Evolutionary conservation across 2,797 vertebrate genomes (phyloP), one percentile per base, ranked within the genome.

Genomic region (Aplochiton taeniatus): DNA sequence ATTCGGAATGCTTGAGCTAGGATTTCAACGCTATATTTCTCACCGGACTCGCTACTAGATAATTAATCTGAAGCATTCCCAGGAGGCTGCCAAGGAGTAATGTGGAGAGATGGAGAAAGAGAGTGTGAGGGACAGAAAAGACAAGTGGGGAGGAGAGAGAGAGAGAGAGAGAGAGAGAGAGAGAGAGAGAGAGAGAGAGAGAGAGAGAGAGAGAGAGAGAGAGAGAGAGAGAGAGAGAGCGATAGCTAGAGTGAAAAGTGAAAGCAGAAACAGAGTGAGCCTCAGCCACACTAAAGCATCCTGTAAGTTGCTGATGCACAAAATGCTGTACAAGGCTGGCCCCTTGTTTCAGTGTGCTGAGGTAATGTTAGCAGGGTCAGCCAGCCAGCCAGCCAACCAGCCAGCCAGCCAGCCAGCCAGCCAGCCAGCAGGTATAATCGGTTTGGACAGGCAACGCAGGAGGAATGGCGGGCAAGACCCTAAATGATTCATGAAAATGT

Each of bases 401-500:
- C 31, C 31, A 31, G 31, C 31, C 31, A 31, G 31, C 31, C 31
- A 31, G 31, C 6, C 31, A 31, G 31, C 31, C 31, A 31, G 31
- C 3, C 31, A 31, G 31, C 31, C 31, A 31, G 31, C 82, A 85
- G 80, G 66, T 65, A 79, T 85, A 85, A 89, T 87, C 76, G 74
- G 78, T 85, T 73, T 82, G 75, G 80, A 84, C 79, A 81, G 13
- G 72, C 74, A 84, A 80, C 83, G 84, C 83, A 73, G 74, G 85
- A 77, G 75, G 71, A 69, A 80, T 68, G 79, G 74, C 81, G 84
- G 85, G 79, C 49, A 58, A 79, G 81, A 82, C 70, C 73, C 76
- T 88, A 84, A 91, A 90, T 90, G 80, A 89, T 90, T 89, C 77
- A 89, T 88, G 74, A 70, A 80, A 69, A 81, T 76, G 68, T 76